Evolutionary conservation across 2,113 vertebrate genomes (phyloP), one percentile per base, ranked within the genome.

Genomic region (Zosterops hypoxanthus): DNA sequence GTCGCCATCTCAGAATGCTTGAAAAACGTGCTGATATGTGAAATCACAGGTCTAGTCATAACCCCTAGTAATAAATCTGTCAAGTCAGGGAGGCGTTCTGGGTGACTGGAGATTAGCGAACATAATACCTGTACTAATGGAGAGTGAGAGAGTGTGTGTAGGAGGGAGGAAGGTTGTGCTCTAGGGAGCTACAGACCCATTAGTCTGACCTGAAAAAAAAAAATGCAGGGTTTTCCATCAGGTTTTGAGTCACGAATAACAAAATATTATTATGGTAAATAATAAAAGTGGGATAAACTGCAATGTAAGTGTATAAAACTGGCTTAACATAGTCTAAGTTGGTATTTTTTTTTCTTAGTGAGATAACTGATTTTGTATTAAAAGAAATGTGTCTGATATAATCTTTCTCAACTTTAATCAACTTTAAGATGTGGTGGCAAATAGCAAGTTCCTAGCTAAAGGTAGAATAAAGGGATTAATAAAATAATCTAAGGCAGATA

Each of bases 81-180:
- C 92, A 78, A 92, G 91, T 92, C 76, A 84, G 47, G 59, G 92
- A 81, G 94, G 94, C 76, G 70, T 95, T 95, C 86, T 92, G 96
- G 91, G 94, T 95, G 95, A 94, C 41, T 95, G 89, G 73, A 97
- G 95, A 92, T 89, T 79, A 94, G 85, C 91, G 95, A 96, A 94
- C 92, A 94, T 93, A 95, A 79, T 95, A 96, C 91, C 95, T 97
- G 66, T 96, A 64, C 94, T 97, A 96, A 97, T 94, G 94, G 94
- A 94, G 94, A 94, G 72, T 52, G 64, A 86, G 88, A 57, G 72
- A 8, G 86, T 42, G 79, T 59, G 42, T 93, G 88, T 88, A 89
- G 91, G 86, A 95, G 77, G 73, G 65, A 76, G 57, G n/a, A 73
- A 47, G 70, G 60, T 71, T 11, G 9, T 78, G n/a, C 91, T 82